phyloP scores from a whole-genome alignment of 2,888 invertebrate genomes.

The Teleiodes luculella region DNA sequence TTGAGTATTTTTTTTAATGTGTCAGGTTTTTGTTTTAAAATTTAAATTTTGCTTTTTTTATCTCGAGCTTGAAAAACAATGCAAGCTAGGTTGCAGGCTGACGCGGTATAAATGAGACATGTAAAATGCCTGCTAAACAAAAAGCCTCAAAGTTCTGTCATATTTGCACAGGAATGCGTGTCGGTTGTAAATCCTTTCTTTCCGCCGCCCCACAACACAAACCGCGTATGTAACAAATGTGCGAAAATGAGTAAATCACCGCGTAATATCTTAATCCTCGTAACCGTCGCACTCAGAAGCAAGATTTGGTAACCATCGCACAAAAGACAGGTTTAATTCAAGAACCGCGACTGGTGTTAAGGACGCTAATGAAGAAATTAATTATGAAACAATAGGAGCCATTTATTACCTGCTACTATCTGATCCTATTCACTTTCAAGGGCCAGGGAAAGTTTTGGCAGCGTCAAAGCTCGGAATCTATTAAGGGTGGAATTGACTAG shows the following conservation, averaged over 20 bases:
- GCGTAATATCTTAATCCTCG: conserved; percentile 25
- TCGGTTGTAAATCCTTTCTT: background rate
- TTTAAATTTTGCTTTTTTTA: too few relatives aligned
- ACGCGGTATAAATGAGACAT: too few relatives aligned
- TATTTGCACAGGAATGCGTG: too few relatives aligned
- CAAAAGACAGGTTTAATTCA: conserved; percentile 21
- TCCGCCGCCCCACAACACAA: background rate
- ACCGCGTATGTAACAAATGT: background rate
- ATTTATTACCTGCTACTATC: conserved; percentile 59
- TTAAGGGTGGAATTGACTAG: background rate
- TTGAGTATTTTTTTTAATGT: too few relatives aligned
- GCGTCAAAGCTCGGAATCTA: background rate
- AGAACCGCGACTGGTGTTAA: conserved; percentile 33
- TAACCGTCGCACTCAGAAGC: conserved; percentile 16
- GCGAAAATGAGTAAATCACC: conserved; percentile 4
- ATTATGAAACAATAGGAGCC: conserved; percentile 62
- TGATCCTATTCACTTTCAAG: conserved; percentile 47
- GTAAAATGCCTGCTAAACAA: background rate
- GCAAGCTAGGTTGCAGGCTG: too few relatives aligned
- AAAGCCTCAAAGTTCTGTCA: background rate
- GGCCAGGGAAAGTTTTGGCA: conserved; percentile 37
- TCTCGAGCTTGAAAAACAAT: too few relatives aligned
- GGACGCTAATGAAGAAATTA: conserved; percentile 66
- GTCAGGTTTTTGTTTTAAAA: too few relatives aligned
- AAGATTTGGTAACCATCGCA: background rate